Evolutionary conservation across 2,113 vertebrate genomes (phyloP), one percentile per base, ranked within the genome.

Genomic region (Mormyrus lacerda): DNA sequence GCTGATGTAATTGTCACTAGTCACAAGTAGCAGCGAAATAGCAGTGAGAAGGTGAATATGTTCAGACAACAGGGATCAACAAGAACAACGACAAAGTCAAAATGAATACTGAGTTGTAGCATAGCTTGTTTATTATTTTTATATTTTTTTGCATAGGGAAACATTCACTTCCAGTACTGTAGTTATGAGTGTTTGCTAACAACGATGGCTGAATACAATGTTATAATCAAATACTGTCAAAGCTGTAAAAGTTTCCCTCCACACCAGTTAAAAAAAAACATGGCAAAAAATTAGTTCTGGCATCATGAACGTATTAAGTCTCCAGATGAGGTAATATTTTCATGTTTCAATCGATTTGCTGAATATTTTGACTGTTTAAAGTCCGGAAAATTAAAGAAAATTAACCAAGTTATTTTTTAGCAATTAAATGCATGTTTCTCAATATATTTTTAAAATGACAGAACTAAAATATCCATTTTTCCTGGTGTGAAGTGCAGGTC

Each of bases 81-180:
- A 35, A 21, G 86, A 87, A 85, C 87, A 65, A 90, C 58, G 88
- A 76, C 61, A 88, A 48, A 42, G 87, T 35, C 83, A 69, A 13
- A 24, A 50, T 51, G 13, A 76, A 55, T 90, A 90, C 87, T 91
- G 94, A 95, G 93, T 96, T 95, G 92, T 97, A 96, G 96, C 96
- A 96, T 96, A 97, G 95, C 96, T 97, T 96, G 95, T 98, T 98
- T 97, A 97, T 97, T 98, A 93, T 97, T 95, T 87, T 95, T 93
- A 89, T 90, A 96, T 95, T 94, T 88, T 95, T 97, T 98, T 98
- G 96, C 97, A 97, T 97, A 97, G 96, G 96, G 96, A 96, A 95
- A 96, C 96, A 94, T 92, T 96, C 94, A 95, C 94, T 95, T 96
- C 95, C 96, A 95, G 96, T 95, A 96, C 95, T 95, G 95, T 94